Percentiles rank a stretch among this genome's conserved stretches.
These are phyloP conservation scores for Schrankia costaestrigalis DNA, from an alignment of 2,888 invertebrate species.

Conservation along the genomic window DNA sequence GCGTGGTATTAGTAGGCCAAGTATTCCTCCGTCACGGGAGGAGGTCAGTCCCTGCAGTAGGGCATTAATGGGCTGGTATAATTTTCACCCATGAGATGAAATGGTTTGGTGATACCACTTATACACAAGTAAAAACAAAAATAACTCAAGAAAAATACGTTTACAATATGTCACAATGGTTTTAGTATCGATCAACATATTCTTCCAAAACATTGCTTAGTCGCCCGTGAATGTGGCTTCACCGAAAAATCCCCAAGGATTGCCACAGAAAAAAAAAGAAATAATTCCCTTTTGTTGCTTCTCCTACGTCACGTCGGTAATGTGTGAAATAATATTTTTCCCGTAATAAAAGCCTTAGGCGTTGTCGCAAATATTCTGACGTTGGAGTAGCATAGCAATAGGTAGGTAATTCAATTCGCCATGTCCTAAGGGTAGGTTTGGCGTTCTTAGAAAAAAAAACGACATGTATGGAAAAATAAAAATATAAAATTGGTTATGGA, in stretches of 20 bases:
- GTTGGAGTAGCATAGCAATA: conserved; percentile 21
- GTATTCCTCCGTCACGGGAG: too few relatives aligned
- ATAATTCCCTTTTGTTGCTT: conserved; percentile 28
- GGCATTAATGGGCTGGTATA: too few relatives aligned
- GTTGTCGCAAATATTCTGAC: conserved; percentile 21
- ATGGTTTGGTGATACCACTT: too few relatives aligned
- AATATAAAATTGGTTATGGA: too few relatives aligned
- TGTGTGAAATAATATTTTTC: conserved; percentile 38
- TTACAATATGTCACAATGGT: conserved; percentile 6
- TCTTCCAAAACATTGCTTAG: conserved; percentile 20
- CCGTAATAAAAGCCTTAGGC: conserved; percentile 30
- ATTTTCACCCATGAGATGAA: too few relatives aligned
- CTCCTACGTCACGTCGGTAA: conserved; percentile 32
- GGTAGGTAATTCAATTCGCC: conserved; percentile 30
- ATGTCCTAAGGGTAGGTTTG: conserved; percentile 17
- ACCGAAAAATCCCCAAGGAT: conserved; percentile 26
- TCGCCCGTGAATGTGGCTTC: conserved; percentile 16
- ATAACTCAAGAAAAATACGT: conserved; percentile 3
- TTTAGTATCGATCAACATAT: conserved; percentile 11
- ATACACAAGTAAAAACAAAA: too few relatives aligned
- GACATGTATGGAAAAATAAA: too few relatives aligned
- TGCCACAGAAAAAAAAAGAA: conserved; percentile 14
- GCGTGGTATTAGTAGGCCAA: too few relatives aligned
- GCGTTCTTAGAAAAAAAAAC: too few relatives aligned
- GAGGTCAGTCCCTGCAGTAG: too few relatives aligned